Base-by-base conservation (phyloP, 2,797 vertebrate species). In the Helarctos malayanus region DNA sequence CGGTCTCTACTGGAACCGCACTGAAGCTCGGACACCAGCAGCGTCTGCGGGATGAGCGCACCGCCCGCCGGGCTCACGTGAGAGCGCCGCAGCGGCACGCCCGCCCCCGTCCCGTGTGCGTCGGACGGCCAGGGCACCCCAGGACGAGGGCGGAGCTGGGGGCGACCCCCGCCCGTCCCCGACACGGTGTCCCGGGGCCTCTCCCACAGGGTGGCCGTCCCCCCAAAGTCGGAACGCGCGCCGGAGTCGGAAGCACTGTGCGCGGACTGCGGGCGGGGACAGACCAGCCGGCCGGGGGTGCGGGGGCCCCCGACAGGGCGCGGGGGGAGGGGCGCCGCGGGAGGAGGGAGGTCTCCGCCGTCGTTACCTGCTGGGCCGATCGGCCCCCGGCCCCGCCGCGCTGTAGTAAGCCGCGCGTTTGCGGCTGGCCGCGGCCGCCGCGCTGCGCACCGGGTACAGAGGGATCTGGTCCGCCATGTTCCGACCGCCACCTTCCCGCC, bases 381-480 rank as follows among this genome's bases (percentile, higher is more conserved):
- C 92, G 98, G 99, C 81, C 32, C 97, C 97, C 3, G 80, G 87
- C 83, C 96, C 99, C 16, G 95, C 96, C 47, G 97, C 96, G 82
- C 97, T 98, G 98, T 99, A 99, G 98, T 99, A 99, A 94, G 99
- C 99, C 95, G 98, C 98, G 98, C 99, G 97, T 38, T 87, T 97
- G 75, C 89, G 96, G 92, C 12, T 91, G 95, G 93, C 95, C 1
- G 82, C 86, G 7, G 99, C 98, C 97, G 99, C 95, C 98, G 96
- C 98, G 97, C 99, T 99, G 98, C 99, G 99, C 91, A 99, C 98
- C 56, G 99, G 99, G 98, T 99, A 99, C 97, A 99, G 98, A 65
- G 99, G 99, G 97, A 99, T 99, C 97, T 99, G 99, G 96, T 99
- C 99, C 98, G 99, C 99, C 99, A 99, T 99, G 98, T 99, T 99